A percentile compares a stretch with the other conserved stretches of the same genome.
phyloP scores from a whole-genome alignment of 2,113 vertebrate genomes.

The Trematocara unimaculatum region DNA sequence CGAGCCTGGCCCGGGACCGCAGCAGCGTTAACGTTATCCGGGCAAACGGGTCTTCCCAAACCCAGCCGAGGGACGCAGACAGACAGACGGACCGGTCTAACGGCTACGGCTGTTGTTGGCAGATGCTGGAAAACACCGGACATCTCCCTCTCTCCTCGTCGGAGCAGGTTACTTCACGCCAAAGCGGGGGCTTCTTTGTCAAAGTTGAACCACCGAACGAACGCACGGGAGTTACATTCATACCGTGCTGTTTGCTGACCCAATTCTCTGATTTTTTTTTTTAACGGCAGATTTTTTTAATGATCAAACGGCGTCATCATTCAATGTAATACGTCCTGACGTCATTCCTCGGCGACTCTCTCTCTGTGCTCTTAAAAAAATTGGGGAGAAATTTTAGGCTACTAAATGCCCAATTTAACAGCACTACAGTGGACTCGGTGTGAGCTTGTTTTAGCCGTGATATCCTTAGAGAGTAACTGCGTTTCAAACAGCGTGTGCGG shows the following conservation, averaged over 20 bases:
- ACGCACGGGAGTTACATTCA: neutral
- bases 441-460: rapidly evolving
- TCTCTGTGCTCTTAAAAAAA: neutral
- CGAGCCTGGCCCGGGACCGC: conserved; percentile 7
- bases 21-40: neutral
- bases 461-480: rapidly evolving
- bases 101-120: conserved; percentile 44
- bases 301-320: conserved; percentile 73
- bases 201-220: neutral
- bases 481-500: neutral
- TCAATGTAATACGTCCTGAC: conserved; percentile 71
- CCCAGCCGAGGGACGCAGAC: conserved; percentile 18
- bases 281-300: conserved; percentile 72
- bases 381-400: neutral
- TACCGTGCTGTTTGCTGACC: conserved; percentile 43
- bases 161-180: conserved; percentile 16
- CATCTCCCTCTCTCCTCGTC: conserved; percentile 30
- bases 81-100: conserved; percentile 37
- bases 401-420: neutral
- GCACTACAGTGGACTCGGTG: no score
- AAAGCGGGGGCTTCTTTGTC: neutral
- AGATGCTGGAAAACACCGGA: conserved; percentile 52
- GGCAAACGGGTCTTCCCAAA: conserved; percentile 34
- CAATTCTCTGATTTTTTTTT: conserved; percentile 58
- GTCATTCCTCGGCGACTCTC: conserved; percentile 75